phyloP scores from a whole-genome alignment of 1,140 invertebrate genomes.

The Drosophila bocki region DNA sequence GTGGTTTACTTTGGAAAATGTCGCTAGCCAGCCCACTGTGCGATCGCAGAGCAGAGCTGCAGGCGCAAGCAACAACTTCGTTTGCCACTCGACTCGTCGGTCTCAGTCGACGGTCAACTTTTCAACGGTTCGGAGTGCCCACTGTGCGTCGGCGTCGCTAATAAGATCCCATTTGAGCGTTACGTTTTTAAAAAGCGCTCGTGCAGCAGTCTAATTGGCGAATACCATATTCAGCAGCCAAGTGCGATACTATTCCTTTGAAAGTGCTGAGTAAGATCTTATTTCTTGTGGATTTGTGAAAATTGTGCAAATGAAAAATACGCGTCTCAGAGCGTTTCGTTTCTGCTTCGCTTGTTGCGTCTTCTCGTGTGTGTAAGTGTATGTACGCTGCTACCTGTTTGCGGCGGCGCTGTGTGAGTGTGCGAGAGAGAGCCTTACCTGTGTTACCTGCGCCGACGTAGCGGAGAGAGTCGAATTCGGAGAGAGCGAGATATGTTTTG shows the following conservation, averaged over 20 bases:
- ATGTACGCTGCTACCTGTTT: slow-evolving; percentile 68
- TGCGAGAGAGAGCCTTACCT: slow-evolving; percentile 21
- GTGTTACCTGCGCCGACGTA: slow-evolving; percentile 60
- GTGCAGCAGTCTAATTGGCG: slow-evolving; percentile 28
- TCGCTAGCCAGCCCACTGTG: slow-evolving; percentile 5
- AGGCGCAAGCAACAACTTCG: slow-evolving; percentile 59
- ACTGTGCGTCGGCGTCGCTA: slow-evolving; percentile 18
- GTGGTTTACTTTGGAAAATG: background rate
- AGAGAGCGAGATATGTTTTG: slow-evolving; percentile 15
- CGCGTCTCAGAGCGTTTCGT: slow-evolving; percentile 52
- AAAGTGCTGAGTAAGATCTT: slow-evolving; percentile 28
- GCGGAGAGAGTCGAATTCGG: slow-evolving; percentile 7
- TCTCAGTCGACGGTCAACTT: slow-evolving; percentile 70
- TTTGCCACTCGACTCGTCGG: slow-evolving; percentile 22
- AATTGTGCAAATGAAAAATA: slow-evolving; percentile 62
- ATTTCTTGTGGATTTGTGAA: slow-evolving; percentile 27
- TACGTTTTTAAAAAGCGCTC: slow-evolving; percentile 19
- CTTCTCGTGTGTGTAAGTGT: slow-evolving; percentile 51
- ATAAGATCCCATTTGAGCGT: slow-evolving; percentile 40
- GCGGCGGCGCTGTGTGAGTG: slow-evolving; percentile 37
- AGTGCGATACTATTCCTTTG: slow-evolving; percentile 1
- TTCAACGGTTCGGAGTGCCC: slow-evolving; percentile 40
- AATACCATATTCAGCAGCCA: background rate
- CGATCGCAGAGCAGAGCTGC: slow-evolving; percentile 35
- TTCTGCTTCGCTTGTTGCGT: slow-evolving; percentile 68